phyloP scores from a whole-genome alignment of 2,797 vertebrate species.

The Lepidocolaptes lacrymiger region DNA sequence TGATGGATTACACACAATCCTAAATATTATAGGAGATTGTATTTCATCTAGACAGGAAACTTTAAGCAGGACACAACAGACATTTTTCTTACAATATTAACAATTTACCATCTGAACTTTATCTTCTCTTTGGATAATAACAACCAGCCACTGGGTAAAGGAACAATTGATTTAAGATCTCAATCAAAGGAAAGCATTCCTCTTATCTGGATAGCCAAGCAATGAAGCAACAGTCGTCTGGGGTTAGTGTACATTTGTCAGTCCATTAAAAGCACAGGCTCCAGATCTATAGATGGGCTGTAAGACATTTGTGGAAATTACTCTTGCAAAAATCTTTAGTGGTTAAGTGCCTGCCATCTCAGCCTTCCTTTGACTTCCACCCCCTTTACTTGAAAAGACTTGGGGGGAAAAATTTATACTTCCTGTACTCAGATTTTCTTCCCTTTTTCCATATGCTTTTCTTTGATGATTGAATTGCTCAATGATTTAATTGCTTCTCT shows the following conservation, averaged over 20 bases:
- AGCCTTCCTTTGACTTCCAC: neutral
- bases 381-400: neutral
- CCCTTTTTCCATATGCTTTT: neutral
- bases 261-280: slow-evolving; percentile 38
- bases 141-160: slow-evolving; percentile 4
- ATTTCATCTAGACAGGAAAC: slow-evolving; percentile 49
- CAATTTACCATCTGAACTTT: slow-evolving; percentile 64
- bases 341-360: neutral
- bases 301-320: slow-evolving; percentile 26
- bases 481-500: neutral
- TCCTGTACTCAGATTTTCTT: neutral
- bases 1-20: slow-evolving; percentile 8
- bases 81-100: slow-evolving; percentile 61
- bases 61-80: slow-evolving; percentile 41
- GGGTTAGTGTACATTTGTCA: slow-evolving; percentile 32
- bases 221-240: slow-evolving; percentile 8
- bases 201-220: slow-evolving; percentile 36
- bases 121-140: slow-evolving; percentile 61
- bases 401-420: neutral
- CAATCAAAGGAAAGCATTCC: slow-evolving; percentile 55
- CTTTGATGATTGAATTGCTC: neutral
- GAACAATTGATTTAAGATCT: slow-evolving; percentile 69
- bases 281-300: slow-evolving; percentile 2
- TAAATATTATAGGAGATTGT: neutral
- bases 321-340: slow-evolving; percentile 26